phyloP scores from a whole-genome alignment of 2,797 vertebrate genomes.

The Hippopotamyrus pictus region DNA sequence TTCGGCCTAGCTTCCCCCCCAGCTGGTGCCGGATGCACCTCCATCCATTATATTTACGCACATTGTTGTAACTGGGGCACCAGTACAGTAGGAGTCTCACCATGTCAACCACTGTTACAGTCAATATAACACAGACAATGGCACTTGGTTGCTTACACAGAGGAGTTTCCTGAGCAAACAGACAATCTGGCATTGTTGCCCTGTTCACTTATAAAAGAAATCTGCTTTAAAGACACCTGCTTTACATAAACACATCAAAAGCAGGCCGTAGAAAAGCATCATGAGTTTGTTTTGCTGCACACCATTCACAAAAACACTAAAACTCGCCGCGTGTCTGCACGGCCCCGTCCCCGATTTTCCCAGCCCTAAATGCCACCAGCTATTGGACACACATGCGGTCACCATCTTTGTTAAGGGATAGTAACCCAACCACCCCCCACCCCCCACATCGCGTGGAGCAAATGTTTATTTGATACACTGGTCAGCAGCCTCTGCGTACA shows the following conservation, averaged over 20 bases:
- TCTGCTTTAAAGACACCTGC: neutral
- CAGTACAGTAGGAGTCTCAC: neutral
- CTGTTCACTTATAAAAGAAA: neutral
- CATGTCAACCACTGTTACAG: neutral
- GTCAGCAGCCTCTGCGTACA: neutral
- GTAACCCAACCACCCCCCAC: neutral
- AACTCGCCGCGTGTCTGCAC: neutral
- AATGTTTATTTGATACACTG: neutral
- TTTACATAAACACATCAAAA: neutral
- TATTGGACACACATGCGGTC: neutral
- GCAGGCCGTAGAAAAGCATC: neutral
- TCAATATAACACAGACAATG: neutral
- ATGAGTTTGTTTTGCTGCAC: neutral
- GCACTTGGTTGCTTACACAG: neutral
- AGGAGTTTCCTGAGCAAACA: constrained; percentile 4
- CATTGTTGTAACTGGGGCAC: neutral
- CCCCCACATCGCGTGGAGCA: neutral
- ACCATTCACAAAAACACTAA: neutral
- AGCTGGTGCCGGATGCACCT: neutral
- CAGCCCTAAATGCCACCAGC: neutral
- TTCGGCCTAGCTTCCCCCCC: neutral
- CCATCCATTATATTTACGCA: neutral
- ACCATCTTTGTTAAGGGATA: neutral
- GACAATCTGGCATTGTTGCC: neutral
- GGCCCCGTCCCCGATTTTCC: neutral